These are phyloP conservation scores for Aphis craccivora DNA, from an alignment of 1,140 invertebrate genomes.

Conservation along the genomic window DNA sequence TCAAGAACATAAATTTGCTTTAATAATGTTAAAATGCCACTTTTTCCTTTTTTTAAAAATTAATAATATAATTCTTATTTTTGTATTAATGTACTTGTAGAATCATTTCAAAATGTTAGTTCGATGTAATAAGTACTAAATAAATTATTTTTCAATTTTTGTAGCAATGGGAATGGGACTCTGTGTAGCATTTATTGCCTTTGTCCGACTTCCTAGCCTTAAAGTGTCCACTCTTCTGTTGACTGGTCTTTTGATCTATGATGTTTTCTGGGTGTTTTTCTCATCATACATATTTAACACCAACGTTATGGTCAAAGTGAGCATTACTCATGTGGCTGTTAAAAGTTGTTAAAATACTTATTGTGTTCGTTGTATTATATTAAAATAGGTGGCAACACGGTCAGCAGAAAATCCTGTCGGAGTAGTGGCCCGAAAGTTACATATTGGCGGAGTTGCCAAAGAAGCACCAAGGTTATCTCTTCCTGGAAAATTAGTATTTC, in stretches of 20 bases:
- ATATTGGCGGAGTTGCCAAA: constrained; percentile 83
- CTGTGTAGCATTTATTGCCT: constrained; percentile 96
- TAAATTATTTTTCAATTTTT: constrained; percentile 59
- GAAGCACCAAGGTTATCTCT: constrained; percentile 94
- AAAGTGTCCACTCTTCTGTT: constrained; percentile 95
- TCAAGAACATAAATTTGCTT: background rate
- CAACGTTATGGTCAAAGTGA: constrained; percentile 97
- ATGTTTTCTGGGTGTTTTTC: constrained; percentile 99
- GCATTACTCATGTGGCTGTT: background rate
- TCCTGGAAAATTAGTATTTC: constrained; percentile 96
- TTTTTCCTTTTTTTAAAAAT: background rate
- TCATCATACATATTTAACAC: constrained; percentile 98
- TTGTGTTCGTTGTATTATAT: background rate
- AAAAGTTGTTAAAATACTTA: background rate
- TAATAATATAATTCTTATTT: background rate
- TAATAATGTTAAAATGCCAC: background rate
- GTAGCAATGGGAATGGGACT: constrained; percentile 95
- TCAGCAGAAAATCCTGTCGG: constrained; percentile 97
- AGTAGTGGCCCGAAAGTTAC: constrained; percentile 88
- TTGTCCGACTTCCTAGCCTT: constrained; percentile 92
- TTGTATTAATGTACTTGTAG: background rate
- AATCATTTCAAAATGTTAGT: background rate
- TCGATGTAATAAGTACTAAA: background rate
- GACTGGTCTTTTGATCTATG: constrained; percentile 93
- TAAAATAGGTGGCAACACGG: constrained; percentile 77